Base-by-base conservation (phyloP, 2,888 invertebrate genomes). In the Chymomyza amoena region DNA sequence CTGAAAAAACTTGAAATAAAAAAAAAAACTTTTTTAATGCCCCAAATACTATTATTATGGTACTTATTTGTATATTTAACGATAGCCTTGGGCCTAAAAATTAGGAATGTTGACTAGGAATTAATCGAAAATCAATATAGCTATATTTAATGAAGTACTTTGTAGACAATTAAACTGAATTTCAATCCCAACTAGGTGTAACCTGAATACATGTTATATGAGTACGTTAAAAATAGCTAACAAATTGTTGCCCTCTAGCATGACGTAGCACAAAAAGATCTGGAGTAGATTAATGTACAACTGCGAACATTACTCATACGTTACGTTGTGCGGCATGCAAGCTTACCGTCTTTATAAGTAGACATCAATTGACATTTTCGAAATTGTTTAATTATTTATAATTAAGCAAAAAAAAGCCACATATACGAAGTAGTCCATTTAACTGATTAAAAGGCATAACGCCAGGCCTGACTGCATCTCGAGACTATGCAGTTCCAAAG, bases 261-360 rank as follows among this genome's bases (percentile, higher is more conserved):
- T 54, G 54, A 59, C 59, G 6, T 25, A 59, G 32, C 59, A 32
- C 32, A 45, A 45, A 45, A 13, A 45, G 13, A 45, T 13, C 4
- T 45, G 39, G 39, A 45, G 39, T 45, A 13, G 13, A 15, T 45
- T 13, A 45, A 13, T 15, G 13, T 13, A 10, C 13, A 4, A 13
- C 13, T 15, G 39, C 2, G 13, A 51, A 52, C 28, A 73, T 83
- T 79, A 85, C 69, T 85, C 79, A 81, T 66, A 60, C 67, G 57
- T 57, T 39, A 50, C 20, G 61, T 60, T 16, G 20, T 28, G 16
- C 51, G 20, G 51, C n/a, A 25, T 62, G n/a, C 28, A 7, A 54
- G 54, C 54, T 32, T 32, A 32, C 6, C 9, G 32, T 32, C 32
- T 32, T 32, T 32, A 10, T 7, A 20, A 9, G 59, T 28, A 71